Percentiles rank a stretch among this genome's conserved stretches.
Evolutionary conservation across 2,113 vertebrate species (phyloP).

Genomic region (Pelecanoides urinatrix): DNA sequence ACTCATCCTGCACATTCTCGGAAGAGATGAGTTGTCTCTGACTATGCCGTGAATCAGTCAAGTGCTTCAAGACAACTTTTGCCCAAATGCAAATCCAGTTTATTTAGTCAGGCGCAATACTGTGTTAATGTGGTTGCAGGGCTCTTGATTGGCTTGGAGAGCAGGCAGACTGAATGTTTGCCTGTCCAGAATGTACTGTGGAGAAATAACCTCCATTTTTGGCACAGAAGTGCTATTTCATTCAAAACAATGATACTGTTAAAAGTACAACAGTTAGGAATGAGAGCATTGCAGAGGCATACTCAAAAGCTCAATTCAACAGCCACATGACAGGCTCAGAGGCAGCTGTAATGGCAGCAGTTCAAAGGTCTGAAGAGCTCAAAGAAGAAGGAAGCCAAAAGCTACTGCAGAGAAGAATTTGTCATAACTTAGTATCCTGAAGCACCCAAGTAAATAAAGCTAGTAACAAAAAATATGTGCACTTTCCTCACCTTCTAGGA

Average conservation of each 20-base stretch:
- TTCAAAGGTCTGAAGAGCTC: constrained; percentile 63
- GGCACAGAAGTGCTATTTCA: constrained; percentile 58
- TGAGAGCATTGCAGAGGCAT: constrained; percentile 41
- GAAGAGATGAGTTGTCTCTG: background rate
- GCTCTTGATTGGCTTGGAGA: background rate
- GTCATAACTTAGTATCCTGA: constrained; percentile 40
- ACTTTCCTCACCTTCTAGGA: background rate
- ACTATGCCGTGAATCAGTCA: background rate
- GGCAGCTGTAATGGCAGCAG: constrained; percentile 63
- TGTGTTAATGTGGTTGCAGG: background rate
- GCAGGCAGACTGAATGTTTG: background rate
- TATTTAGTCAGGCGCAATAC: constrained; percentile 5
- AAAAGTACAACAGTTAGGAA: constrained; percentile 39
- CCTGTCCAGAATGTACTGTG: constrained; percentile 26
- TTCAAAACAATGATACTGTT: constrained; percentile 63
- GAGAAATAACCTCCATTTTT: constrained; percentile 43
- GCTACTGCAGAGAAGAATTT: constrained; percentile 52
- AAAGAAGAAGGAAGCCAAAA: constrained; percentile 57
- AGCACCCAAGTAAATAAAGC: constrained; percentile 44
- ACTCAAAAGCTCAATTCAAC: constrained; percentile 66
- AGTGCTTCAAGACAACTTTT: constrained; percentile 29
- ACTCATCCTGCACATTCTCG: background rate
- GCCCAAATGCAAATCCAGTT: constrained; percentile 14
- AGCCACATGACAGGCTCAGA: constrained; percentile 53
- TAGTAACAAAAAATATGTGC: background rate